Evolutionary conservation across 2,797 vertebrate genomes (phyloP), one percentile per base, ranked within the genome.

Genomic region (Dipus sagitta): DNA sequence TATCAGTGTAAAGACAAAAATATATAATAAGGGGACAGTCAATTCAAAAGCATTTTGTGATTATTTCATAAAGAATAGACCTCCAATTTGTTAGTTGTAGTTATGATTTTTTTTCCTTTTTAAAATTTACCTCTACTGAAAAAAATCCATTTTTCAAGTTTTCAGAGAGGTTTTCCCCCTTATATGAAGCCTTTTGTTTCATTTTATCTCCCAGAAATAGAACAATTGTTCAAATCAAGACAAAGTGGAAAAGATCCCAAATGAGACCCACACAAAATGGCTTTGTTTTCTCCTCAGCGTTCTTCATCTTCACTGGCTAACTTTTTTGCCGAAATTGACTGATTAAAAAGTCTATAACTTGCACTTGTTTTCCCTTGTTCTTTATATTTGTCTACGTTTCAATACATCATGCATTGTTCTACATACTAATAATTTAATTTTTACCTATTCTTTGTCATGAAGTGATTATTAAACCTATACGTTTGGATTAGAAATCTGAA

Each of bases 361-460:
- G 32, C 4, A 54, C 5, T 34, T 84, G 32, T 20, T 75, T 0
- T 76, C 20, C 24, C 62, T 65, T 28, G 30, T 47, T 88, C 24
- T 90, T 78, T 34, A 1, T 28, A 82, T 85, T n/a, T 76, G 11
- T 71, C 26, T 15, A 21, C 65, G 65, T 84, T 88, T 28, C 72
- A 89, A 86, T 28, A 70, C 17, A 42, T n/a, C 47, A 77, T 17
- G 75, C 12, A 67, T 13, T 75, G 28, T 30, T 87, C n/a, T 7
- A 76, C 7, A 42, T 26, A 18, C 30, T 82, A 68, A 71, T 17
- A 75, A 24, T 92, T 95, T 65, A 72, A 91, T 60, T 93, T 93
- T 76, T 88, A 93, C 76, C 54, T 52, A 90, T 65, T 78, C 32
- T 86, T 88, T 82, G 38, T 26, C 10, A 65, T 76, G 79, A 88